Evolutionary conservation across 30 jellyfish, hydroid and myxozoan genomes (phyloP), one percentile per base, ranked within the genome.

Genomic region (Pelagia noctiluca): DNA sequence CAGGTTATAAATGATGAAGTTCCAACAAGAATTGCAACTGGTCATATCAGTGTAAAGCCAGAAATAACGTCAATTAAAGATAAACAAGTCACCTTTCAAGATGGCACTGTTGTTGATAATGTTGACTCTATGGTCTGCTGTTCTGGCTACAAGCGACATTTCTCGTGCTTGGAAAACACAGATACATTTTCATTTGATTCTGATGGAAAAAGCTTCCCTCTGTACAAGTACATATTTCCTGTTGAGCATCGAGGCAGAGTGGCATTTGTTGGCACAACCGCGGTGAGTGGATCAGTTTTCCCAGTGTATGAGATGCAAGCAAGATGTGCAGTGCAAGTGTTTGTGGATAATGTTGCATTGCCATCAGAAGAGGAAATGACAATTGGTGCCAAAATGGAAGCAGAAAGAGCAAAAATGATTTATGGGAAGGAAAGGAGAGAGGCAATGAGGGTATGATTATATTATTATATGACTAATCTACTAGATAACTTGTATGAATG

Each of bases 261-360:
- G 19, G 97, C 96, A 2, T 69, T 95, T 24, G 85, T 94, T 71
- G 99, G 97, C 3, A 63, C 64, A 47, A 52, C 70, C 24, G 83
- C 95, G 0, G 83, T 83, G 7, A 25, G 33, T 28, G 96, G 96
- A 1, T 57, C 95, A 18, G 90, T 49, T 24, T 54, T 90, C 50
- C 88, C 95, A 1, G 70, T 76, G 28, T 78, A 29, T 37, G 99
- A 94, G 46, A 84, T 94, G 96, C 99, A 94, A 35, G 88, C 97
- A 2, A 82, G 99, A 11, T 94, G 54, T 84, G 89, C 86, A 3
- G 97, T 86, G 19, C 90, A 72, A 62, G 96, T 83, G 19, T 94
- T 94, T 64, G 54, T 63, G 4, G 96, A 93, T 30, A 47, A 71
- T 16, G 54, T 88, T 12, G 36, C 35, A 50, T 42, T 94, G 64